phyloP scores from a whole-genome alignment of 2,888 invertebrate genomes.

The Lasioglossum morio region DNA sequence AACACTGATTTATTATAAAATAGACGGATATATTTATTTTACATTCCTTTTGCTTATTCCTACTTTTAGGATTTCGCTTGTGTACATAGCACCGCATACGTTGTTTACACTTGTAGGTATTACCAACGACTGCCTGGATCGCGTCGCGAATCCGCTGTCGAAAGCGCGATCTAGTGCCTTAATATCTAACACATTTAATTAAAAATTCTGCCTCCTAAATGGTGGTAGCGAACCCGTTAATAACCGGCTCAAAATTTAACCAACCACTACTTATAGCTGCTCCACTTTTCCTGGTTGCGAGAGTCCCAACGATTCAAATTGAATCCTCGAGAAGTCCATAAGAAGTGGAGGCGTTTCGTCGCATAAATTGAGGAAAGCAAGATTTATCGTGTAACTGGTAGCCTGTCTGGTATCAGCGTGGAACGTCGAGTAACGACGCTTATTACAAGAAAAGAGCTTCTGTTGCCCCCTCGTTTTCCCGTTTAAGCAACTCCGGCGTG shows the following conservation, averaged over 20 bases:
- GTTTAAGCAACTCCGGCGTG: conserved; percentile 29
- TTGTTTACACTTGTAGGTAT: too few relatives aligned
- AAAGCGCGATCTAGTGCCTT: too few relatives aligned
- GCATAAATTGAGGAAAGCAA: conserved; percentile 9
- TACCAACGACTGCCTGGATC: too few relatives aligned
- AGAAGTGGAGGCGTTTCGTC: not conserved
- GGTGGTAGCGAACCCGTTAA: not conserved
- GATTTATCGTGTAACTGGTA: not conserved
- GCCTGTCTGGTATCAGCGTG: not conserved
- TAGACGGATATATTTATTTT: too few relatives aligned
- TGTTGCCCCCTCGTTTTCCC: conserved; percentile 26
- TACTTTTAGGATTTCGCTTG: too few relatives aligned
- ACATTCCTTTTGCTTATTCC: too few relatives aligned
- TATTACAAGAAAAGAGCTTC: conserved; percentile 26
- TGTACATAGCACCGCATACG: too few relatives aligned
- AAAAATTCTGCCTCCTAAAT: not conserved
- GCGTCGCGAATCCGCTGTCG: too few relatives aligned
- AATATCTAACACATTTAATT: too few relatives aligned
- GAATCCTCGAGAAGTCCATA: not conserved
- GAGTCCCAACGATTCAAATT: not conserved
- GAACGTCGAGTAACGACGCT: conserved; percentile 22
- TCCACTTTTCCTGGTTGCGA: not conserved
- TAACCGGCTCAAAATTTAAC: not conserved
- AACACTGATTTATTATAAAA: too few relatives aligned
- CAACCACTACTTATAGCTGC: not conserved